phyloP scores from a whole-genome alignment of 2,113 vertebrate genomes.

The Myanophis thanlyinensis region DNA sequence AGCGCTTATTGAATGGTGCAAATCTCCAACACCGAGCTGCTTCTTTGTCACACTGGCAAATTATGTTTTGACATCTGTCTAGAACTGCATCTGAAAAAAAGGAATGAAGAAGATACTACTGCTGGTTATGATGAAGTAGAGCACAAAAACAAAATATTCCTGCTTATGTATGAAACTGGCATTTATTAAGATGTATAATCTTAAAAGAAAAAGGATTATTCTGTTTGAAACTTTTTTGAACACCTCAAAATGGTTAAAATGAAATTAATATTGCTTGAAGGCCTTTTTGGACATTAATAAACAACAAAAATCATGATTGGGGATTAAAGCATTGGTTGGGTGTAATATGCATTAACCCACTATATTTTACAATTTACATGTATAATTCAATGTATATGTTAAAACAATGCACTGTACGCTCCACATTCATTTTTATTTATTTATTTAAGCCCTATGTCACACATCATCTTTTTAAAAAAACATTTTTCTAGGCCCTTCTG shows the following conservation, averaged over 20 bases:
- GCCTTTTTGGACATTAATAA: background rate
- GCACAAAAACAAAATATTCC: background rate
- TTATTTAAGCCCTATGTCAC: background rate
- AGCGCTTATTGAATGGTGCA: slow-evolving; percentile 72
- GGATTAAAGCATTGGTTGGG: background rate
- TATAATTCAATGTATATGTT: background rate
- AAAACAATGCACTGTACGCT: background rate
- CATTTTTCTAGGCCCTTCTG: background rate
- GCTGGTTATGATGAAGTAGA: slow-evolving; percentile 10
- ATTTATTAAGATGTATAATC: background rate
- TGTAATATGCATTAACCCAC: background rate
- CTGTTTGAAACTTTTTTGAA: background rate
- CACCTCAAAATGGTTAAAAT: background rate
- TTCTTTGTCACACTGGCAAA: slow-evolving; percentile 87
- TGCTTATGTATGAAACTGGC: background rate
- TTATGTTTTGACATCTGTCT: slow-evolving; percentile 80
- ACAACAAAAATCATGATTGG: background rate
- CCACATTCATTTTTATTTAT: too few relatives aligned
- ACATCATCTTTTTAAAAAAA: background rate
- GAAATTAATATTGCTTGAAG: background rate
- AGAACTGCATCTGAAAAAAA: slow-evolving; percentile 78
- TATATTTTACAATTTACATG: background rate
- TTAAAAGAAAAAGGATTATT: slow-evolving; percentile 12
- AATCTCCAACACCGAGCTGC: slow-evolving; percentile 78
- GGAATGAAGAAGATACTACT: slow-evolving; percentile 37